Evolutionary conservation across 1,140 invertebrate genomes (phyloP).

Genomic region (Drosophila biarmipes): DNA sequence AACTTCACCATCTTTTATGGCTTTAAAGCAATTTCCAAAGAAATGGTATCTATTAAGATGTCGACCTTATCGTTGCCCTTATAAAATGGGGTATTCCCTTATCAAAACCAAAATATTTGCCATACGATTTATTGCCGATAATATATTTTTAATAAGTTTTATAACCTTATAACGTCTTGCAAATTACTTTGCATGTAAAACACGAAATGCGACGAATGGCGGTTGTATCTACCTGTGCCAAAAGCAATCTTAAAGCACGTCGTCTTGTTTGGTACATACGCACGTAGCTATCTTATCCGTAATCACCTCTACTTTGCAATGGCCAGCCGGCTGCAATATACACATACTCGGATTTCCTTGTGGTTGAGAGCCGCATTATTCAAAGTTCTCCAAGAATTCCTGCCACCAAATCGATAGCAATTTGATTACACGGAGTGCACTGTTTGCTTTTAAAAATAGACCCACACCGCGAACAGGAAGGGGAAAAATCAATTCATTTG

Average conservation of each 20-base stretch:
- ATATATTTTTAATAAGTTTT: conserved; percentile 3
- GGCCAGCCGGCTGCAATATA: neutral
- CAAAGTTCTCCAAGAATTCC: conserved; percentile 20
- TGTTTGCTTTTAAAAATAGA: conserved; percentile 54
- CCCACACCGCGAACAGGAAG: conserved; percentile 5
- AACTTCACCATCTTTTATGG: too few relatives aligned
- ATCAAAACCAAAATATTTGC: neutral
- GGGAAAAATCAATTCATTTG: conserved; percentile 53
- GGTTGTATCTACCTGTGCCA: neutral
- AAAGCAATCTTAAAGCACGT: neutral
- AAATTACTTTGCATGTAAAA: neutral
- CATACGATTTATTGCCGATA: neutral
- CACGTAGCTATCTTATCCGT: conserved; percentile 20
- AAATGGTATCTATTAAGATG: neutral
- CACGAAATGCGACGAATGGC: neutral
- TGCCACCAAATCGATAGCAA: conserved; percentile 34
- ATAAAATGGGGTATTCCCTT: neutral
- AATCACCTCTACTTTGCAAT: conserved; percentile 9
- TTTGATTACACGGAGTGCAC: conserved; percentile 45
- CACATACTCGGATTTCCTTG: conserved; percentile 1
- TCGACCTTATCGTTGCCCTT: neutral
- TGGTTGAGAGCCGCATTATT: neutral
- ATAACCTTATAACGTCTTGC: neutral
- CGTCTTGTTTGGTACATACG: neutral
- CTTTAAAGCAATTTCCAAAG: neutral